These are phyloP conservation scores for Lerista edwardsae DNA, from an alignment of 2,797 vertebrate genomes.

Conservation along the genomic window DNA sequence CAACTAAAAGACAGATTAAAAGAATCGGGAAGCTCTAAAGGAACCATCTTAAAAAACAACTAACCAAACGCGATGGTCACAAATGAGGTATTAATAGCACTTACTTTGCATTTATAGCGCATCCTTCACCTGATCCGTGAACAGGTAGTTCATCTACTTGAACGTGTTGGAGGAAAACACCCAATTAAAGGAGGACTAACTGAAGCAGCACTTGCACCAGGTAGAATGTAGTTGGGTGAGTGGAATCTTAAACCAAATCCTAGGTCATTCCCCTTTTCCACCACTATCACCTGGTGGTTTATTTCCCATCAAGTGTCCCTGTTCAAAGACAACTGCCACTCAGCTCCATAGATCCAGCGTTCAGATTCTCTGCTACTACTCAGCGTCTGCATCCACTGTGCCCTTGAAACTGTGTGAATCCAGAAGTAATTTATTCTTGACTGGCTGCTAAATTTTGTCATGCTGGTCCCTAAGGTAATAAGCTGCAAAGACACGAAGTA, in stretches of 20 bases:
- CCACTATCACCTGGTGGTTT: background rate
- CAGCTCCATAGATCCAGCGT: accelerated
- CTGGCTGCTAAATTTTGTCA: slow-evolving; percentile 33
- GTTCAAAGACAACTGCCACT: background rate
- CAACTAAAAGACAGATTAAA: slow-evolving; percentile 52
- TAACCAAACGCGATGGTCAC: slow-evolving; percentile 47
- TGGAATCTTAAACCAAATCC: background rate
- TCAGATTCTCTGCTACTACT: slow-evolving; percentile 11
- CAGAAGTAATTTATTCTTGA: slow-evolving; percentile 34
- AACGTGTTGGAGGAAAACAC: background rate
- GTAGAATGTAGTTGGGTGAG: background rate
- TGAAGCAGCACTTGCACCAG: background rate
- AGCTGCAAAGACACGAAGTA: slow-evolving; percentile 20
- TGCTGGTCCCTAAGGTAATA: background rate
- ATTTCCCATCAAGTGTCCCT: background rate
- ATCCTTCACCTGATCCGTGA: slow-evolving; percentile 62
- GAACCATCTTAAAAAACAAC: slow-evolving; percentile 29
- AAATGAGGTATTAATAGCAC: slow-evolving; percentile 37
- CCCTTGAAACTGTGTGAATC: slow-evolving; percentile 24
- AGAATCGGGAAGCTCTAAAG: slow-evolving; percentile 21
- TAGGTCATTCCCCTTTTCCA: accelerated
- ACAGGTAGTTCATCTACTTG: slow-evolving; percentile 17
- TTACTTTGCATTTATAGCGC: slow-evolving; percentile 69
- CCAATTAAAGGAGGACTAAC: slow-evolving; percentile 2
- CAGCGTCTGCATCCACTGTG: background rate